A percentile compares a stretch with the other conserved stretches of the same genome.
phyloP scores from a whole-genome alignment of 2,113 vertebrate species.

The Anarhynchus alexandrinus region DNA sequence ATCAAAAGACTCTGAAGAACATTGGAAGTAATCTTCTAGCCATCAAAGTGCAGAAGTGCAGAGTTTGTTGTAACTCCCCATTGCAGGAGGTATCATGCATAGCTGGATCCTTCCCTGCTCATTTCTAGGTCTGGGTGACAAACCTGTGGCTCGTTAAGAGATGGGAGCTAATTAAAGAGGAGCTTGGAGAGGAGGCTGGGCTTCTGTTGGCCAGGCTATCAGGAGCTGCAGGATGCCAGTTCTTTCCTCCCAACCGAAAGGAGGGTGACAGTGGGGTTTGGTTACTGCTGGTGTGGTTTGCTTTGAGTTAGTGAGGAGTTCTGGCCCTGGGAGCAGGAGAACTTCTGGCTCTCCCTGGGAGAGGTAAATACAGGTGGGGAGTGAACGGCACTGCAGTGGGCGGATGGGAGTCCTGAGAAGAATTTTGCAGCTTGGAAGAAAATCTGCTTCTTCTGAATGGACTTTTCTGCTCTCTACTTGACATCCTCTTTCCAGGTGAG shows the following conservation, averaged over 20 bases:
- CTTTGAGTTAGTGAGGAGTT: not conserved
- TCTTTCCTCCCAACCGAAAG: not conserved
- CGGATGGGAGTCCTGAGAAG: not conserved
- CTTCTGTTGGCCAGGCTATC: fast-evolving
- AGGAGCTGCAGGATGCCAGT: fast-evolving
- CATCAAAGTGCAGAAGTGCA: not conserved
- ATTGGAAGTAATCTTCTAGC: not conserved
- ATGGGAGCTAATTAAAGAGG: not conserved
- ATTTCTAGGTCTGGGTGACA: not conserved
- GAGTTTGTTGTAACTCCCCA: not conserved
- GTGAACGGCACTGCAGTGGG: fast-evolving
- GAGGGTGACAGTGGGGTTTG: no score
- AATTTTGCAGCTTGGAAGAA: fast-evolving
- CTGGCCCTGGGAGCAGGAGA: not conserved
- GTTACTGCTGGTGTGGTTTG: not conserved
- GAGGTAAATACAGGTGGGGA: not conserved
- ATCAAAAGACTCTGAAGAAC: not conserved
- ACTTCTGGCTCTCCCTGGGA: not conserved
- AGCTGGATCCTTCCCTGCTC: not conserved
- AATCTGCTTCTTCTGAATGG: not conserved
- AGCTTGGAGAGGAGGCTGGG: fast-evolving
- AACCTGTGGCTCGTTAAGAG: not conserved
- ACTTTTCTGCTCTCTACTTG: not conserved
- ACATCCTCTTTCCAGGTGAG: slow-evolving; percentile 28
- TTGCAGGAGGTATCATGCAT: no score